Base-by-base conservation (phyloP, 2,797 vertebrate species). In the Sebastes steindachneri region DNA sequence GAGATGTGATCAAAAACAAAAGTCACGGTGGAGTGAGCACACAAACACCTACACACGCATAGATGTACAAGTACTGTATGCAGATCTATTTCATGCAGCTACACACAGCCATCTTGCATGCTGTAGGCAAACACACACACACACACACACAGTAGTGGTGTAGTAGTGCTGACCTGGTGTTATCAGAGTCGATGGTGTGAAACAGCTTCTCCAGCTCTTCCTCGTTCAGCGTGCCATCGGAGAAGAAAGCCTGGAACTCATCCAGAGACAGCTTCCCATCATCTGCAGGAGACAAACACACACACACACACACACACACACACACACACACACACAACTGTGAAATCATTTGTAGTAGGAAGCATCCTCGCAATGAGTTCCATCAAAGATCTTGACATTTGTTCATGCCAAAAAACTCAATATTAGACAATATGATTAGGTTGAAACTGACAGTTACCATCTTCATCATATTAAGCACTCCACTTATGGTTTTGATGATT, bases 211-310 rank as follows among this genome's bases (percentile, higher is more conserved):
- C 98, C 41, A 99, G 96, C 88, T 99, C 98, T n/a, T 97, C 97
- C 87, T 99, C 97, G 0, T 97, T 97, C 88, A 99, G 96, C 0
- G 97, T 97, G 1, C 98, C 99, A 1, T 99, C 98, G 0, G 98
- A 97, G 90, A 99, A 99, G 94, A 99, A 99, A 19, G 98, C 96
- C 94, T 98, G 98, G 94, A 99, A 99, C 84, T 99, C 99, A 84
- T 99, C 99, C 94, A 99, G 91, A 77, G 99, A 99, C 89, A 99
- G 93, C 90, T 98, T 99, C 65, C 98, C 99, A 1, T 99, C 99
- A 86, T 99, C 99, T 99, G 94, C 65, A 94, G 90, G 74, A 81
- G 3, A 84, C 59, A 88, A 66, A 88, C 59, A 80, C 69, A 86
- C 76, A 83, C 66, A 82, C 53, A 80, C 12, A 41, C 12, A 41